A percentile compares a stretch with the other conserved stretches of the same genome.
phyloP scores from a whole-genome alignment of 2,888 invertebrate species.

The Synanthedon tipuliformis region DNA sequence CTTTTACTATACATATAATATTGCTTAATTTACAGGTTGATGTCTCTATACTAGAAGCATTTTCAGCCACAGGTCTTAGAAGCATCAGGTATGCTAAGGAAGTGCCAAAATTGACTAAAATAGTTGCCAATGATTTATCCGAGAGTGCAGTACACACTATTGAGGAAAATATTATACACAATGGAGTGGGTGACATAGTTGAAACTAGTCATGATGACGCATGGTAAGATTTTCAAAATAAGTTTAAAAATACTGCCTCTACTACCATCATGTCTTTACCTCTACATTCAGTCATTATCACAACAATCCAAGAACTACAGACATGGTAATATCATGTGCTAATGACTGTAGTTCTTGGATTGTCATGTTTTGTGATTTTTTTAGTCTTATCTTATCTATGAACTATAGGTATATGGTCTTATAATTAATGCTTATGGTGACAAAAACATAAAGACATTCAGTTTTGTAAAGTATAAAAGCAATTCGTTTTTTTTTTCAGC shows the following conservation, averaged over 20 bases:
- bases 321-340: too few relatives aligned
- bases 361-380: too few relatives aligned
- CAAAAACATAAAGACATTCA: too few relatives aligned
- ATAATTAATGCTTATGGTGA: too few relatives aligned
- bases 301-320: too few relatives aligned
- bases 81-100: constrained; percentile 98
- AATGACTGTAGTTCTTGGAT: too few relatives aligned
- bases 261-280: too few relatives aligned
- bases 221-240: constrained; percentile 65
- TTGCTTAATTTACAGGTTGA: constrained; percentile 48
- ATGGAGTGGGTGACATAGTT: constrained; percentile 80
- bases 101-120: constrained; percentile 80
- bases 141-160: constrained; percentile 88
- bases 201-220: constrained; percentile 88
- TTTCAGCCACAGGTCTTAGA: constrained; percentile 95
- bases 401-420: too few relatives aligned
- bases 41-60: constrained; percentile 86
- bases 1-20: not conserved
- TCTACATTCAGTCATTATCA: too few relatives aligned
- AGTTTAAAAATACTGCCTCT: too few relatives aligned
- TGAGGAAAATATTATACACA: constrained; percentile 79
- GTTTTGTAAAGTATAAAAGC: too few relatives aligned
- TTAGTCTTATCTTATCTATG: too few relatives aligned
- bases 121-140: constrained; percentile 94
- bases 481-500: constrained; percentile 50